Base-by-base conservation (phyloP, 2,797 vertebrate genomes). In the Artibeus jamaicensis region DNA sequence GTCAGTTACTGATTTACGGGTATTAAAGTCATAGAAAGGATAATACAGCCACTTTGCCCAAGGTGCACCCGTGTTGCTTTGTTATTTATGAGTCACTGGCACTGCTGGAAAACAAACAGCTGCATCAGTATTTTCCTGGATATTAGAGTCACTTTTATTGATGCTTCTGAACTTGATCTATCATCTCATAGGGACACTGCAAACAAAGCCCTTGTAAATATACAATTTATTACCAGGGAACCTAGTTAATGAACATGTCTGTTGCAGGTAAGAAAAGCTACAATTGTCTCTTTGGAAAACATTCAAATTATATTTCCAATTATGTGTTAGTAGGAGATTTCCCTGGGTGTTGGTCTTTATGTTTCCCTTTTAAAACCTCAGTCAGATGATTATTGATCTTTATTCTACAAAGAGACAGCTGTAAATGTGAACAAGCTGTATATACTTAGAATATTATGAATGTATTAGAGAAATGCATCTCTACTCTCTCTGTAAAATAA, bases 71-170 rank as follows among this genome's bases (percentile, higher is more conserved):
- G n/a, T 26, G 2, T 73, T 95, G 3, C 76, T 50, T 91, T 57
- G 18, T 97, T 96, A 96, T 98, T 98, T 98, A 96, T 95, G 85
- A 96, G 34, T 94, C 86, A 67, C 24, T 89, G 55, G 11, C 32
- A 89, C 62, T 86, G 89, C 65, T 76, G 89, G 96, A 97, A 98
- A 98, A 95, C 55, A 97, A 96, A 74, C 22, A 98, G 74, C 48
- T 96, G 50, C 92, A 96, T 96, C 55, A 93, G 9, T 22, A 84
- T 95, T 95, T 97, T 93, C 73, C 92, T 95, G 77, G 50, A n/a
- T 91, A 93, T 84, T n/a, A 74, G 97, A 97, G 50, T 95, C 91
- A 96, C 55, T 97, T 97, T 98, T 98, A 93, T 89, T 97, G 86
- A 96, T 93, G 83, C 55, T 12, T 86, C 86, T 95, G 79, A 97